A percentile compares a stretch with the other conserved stretches of the same genome.
Evolutionary conservation across 92 coral and sea anemone genomes (phyloP).

Genomic region (Heliopora coerulea): DNA sequence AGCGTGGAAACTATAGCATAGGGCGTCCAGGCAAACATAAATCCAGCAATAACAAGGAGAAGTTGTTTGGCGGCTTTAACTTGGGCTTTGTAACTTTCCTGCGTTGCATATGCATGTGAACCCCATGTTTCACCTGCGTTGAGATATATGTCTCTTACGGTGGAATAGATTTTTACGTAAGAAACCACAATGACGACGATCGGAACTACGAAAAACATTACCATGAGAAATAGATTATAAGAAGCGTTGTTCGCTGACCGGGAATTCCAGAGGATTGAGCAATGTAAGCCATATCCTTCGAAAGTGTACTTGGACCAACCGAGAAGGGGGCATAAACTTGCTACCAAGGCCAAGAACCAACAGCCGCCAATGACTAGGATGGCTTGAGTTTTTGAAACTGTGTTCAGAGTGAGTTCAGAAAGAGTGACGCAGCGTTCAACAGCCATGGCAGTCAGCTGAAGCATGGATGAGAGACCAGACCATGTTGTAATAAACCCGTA

Average conservation of each 20-base stretch:
- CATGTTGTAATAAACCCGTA: conserved; percentile 62
- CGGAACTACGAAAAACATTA: too few species aligned
- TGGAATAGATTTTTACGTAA: conserved; percentile 12
- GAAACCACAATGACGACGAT: conserved; percentile 33
- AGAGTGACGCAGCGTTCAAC: conserved; percentile 52
- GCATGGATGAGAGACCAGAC: conserved; percentile 57
- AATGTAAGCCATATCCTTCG: conserved; percentile 58
- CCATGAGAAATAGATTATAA: conserved; percentile 51
- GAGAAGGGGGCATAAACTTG: conserved; percentile 54
- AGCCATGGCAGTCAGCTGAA: conserved; percentile 65
- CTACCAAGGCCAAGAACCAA: conserved; percentile 61
- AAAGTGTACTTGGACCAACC: conserved; percentile 75
- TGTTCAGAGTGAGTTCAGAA: neutral
- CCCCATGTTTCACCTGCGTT: conserved; percentile 62
- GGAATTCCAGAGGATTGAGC: conserved; percentile 64
- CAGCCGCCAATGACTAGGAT: conserved; percentile 19
- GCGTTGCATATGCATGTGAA: conserved; percentile 43
- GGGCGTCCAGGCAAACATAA: conserved; percentile 82
- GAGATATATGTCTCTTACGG: conserved; percentile 21
- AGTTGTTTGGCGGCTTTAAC: conserved; percentile 52
- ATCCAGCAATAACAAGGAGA: conserved; percentile 60
- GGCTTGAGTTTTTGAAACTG: conserved; percentile 23
- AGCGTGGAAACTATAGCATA: conserved; percentile 71
- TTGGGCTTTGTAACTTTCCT: conserved; percentile 50
- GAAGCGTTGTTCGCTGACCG: conserved; percentile 19